phyloP scores from a whole-genome alignment of 2,888 invertebrate genomes.

The Eupsilia transversa region DNA sequence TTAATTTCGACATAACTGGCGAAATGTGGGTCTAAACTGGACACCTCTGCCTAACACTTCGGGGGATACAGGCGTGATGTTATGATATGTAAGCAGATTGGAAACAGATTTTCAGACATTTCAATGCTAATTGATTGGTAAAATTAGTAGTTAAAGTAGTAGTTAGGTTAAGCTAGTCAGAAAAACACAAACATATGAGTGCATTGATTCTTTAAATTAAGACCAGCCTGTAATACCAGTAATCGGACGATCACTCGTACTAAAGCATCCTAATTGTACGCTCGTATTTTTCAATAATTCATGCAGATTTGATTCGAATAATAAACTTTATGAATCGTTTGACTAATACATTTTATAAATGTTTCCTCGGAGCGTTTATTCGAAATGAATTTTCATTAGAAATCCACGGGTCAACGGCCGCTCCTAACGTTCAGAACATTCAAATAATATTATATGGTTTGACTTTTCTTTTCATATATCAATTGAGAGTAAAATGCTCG shows the following conservation, averaged over 20 bases:
- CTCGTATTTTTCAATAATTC: slow-evolving; percentile 47
- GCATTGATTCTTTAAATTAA: slow-evolving; percentile 30
- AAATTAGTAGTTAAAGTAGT: too few species aligned
- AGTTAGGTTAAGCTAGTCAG: background rate
- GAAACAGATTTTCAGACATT: background rate
- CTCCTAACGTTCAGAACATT: slow-evolving; percentile 37
- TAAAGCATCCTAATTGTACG: slow-evolving; percentile 34
- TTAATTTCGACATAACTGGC: background rate
- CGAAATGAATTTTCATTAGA: slow-evolving; percentile 28
- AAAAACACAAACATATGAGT: slow-evolving; percentile 1
- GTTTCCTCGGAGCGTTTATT: slow-evolving; percentile 17
- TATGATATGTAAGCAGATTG: background rate
- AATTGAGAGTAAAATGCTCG: slow-evolving; percentile 14
- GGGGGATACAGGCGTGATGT: background rate
- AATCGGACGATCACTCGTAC: slow-evolving; percentile 4
- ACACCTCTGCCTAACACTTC: background rate
- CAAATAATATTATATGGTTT: slow-evolving; percentile 37
- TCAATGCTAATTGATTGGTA: background rate
- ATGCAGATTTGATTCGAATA: slow-evolving; percentile 36
- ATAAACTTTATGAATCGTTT: slow-evolving; percentile 42
- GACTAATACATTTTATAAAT: slow-evolving; percentile 44
- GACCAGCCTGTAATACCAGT: background rate
- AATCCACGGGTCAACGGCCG: slow-evolving; percentile 46
- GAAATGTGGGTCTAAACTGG: too few species aligned
- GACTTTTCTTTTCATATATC: slow-evolving; percentile 31